phyloP scores from a whole-genome alignment of 2,113 vertebrate genomes.

The Rhagologus leucostigma region DNA sequence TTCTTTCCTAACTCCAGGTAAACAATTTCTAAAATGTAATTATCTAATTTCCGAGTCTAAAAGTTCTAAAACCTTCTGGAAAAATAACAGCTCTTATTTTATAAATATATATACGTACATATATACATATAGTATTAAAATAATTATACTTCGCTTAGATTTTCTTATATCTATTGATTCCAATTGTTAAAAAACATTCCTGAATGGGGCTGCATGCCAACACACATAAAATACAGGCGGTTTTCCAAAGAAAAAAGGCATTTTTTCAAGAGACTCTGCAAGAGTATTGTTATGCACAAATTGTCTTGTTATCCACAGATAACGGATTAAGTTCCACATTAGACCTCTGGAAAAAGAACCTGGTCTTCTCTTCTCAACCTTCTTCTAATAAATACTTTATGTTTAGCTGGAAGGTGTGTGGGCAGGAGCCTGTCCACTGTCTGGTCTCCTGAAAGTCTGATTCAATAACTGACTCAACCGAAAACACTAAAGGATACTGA shows the following conservation, averaged over 20 bases:
- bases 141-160: background rate
- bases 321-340: background rate
- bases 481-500: background rate
- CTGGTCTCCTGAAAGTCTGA: slow-evolving; percentile 18
- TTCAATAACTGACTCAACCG: slow-evolving; percentile 4
- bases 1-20: background rate
- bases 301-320: background rate
- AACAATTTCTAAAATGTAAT: background rate
- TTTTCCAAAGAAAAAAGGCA: background rate
- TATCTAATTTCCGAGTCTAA: background rate
- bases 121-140: background rate
- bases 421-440: background rate
- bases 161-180: background rate
- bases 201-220: background rate
- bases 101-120: background rate
- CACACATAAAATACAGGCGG: background rate
- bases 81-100: background rate
- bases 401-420: slow-evolving; percentile 7
- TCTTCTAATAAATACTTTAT: slow-evolving; percentile 48
- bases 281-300: background rate
- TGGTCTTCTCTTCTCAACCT: slow-evolving; percentile 5
- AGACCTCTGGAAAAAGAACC: slow-evolving; percentile 3
- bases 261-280: background rate
- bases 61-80: background rate
- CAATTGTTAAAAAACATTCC: background rate